Base-by-base conservation (phyloP, 2,113 vertebrate species). In the Grallaria varia region DNA sequence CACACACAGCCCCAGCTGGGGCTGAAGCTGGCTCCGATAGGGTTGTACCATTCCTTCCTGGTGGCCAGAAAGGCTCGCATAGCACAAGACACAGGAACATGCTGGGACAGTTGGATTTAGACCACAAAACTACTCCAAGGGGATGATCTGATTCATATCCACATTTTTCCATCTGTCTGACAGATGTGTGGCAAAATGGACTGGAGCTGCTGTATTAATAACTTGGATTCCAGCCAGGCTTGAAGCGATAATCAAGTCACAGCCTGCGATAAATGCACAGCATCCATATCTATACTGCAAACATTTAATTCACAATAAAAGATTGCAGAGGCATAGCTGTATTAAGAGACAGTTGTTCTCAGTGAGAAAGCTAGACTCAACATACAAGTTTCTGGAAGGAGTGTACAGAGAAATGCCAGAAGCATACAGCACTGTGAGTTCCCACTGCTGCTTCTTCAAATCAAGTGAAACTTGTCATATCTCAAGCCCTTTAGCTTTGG, bases 21-120 rank as follows among this genome's bases (percentile, higher is more conserved):
- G 47, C 33, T 1, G 1, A 2, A 87, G 56, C 33, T 3, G 4
- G 19, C 71, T 72, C 66, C 9, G 0, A 20, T 7, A 25, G 49
- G 25, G 35, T 62, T 47, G 55, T 35, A 87, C 37, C 6, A 0
- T 39, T 84, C 42, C 53, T 82, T 44, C 37, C 30, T 17, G 8
- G 31, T 6, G 25, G 19, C 52, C 30, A 49, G 67, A 72, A 79
- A 37, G 85, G 42, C 50, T 76, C 49, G 6, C 0, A 0, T 15
- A 75, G 53, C 60, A 84, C 33, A 82, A 16, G 19, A 17, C 77
- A 55, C 4, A 44, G 40, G 27, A 95, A 85, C 33, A 56, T 0
- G 0, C 33, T 15, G n/a, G 49, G 39, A 85, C 0, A 2, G 40
- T 5, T 83, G 44, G 19, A 83, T 76, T 83, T 90, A 78, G 27